Evolutionary conservation across 2,797 vertebrate species (phyloP), one percentile per base, ranked within the genome.

Genomic region (Oreortyx pictus): DNA sequence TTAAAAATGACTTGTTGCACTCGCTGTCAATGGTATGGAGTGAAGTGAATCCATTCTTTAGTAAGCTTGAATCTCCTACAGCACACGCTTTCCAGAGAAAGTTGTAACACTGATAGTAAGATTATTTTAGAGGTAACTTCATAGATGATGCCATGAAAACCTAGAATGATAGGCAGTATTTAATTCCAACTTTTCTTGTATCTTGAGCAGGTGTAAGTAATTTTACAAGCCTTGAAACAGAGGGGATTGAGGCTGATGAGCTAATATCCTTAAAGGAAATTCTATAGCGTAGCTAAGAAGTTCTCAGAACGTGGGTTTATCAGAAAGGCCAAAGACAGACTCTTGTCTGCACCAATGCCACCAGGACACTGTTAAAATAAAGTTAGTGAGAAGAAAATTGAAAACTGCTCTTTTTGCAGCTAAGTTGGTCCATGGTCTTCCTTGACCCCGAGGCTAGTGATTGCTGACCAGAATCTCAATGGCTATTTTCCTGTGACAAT

Each of bases 401-500:
- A 94, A 93, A 57, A 84, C 81, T 75, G 52, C 76, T 76, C 44
- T 77, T 47, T 64, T 80, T 41, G 3, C 50, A 31, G 62, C 60
- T 56, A 41, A 41, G 47, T 29, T 1, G 1, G 75, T 52, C 85
- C 66, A 8, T 86, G 73, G 39, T 79, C 86, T 85, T 94, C 93
- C 91, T 93, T 95, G 95, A 96, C 95, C 93, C 88, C 84, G 11
- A 73, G 79, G 93, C 94, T 87, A 76, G 72, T 80, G 87, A 52
- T 81, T 50, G 29, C 93, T 90, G 86, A 86, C 92, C 92, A 46
- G 93, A 92, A 90, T 94, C 92, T 96, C 93, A 83, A 87, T 52
- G 89, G 73, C 91, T 95, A 50, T 94, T 97, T 97, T 96, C 94
- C 92, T 93, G 68, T 84, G 94, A 95, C 95, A 93, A 47, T 92